Evolutionary conservation across 1,140 invertebrate species (phyloP), one percentile per base, ranked within the genome.

Genomic region (Saxidomus purpurata): DNA sequence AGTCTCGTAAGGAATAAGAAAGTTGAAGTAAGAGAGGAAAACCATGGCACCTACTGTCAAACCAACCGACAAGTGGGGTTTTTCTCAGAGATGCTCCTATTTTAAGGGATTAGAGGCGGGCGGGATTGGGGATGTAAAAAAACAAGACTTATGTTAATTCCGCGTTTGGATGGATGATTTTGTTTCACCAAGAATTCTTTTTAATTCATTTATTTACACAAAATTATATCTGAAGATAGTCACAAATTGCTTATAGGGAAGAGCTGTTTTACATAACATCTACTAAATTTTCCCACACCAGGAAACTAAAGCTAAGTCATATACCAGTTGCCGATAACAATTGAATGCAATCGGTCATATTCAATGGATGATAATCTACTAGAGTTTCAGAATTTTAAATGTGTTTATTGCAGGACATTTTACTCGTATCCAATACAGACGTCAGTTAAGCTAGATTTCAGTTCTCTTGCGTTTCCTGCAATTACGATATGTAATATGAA

Each of bases 401-500:
- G 11, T 80, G 13, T 52, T 17, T 55, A 59, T 59, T 81, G 28
- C 55, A 59, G 36, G 36, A 47, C 34, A 22, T 81, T 28, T 34
- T 81, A 81, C 22, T 81, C 79, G 15, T 59, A 59, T 61, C 79
- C 79, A 9, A 25, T 81, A 36, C 49, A 81, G 31, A 81, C 79
- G 8, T 34, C 34, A 59, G 79, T 81, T 31, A 13, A n/a, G 9
- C 55, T 55, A 9, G 55, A 81, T 19, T 81, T 81, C 36, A 59
- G 34, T 40, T 28, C 79, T 25, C 15, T 81, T 38, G 31, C 17
- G 15, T 81, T 59, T 47, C 79, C 79, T 19, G 79, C 79, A 59
- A 81, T 81, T 15, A 34, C 49, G 17, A 15, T 81, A 6, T 81
- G 79, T 25, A 81, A 81, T 47, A 81, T 81, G 79, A 81, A 81